Evolutionary conservation across 2,113 vertebrate genomes (phyloP), one percentile per base, ranked within the genome.

Genomic region (Lophura nycthemera): DNA sequence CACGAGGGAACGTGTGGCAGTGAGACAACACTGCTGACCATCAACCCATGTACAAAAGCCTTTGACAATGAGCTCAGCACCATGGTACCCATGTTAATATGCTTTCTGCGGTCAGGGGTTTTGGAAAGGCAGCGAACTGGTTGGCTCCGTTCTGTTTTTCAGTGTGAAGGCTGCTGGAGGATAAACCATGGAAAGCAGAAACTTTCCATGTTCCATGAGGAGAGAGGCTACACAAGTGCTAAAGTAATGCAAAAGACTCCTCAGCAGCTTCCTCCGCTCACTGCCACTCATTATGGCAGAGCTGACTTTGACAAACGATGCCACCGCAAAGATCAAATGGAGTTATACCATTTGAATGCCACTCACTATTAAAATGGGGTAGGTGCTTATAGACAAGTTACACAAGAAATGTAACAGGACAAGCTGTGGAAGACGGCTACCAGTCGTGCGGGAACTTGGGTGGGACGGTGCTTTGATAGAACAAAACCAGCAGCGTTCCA

Each of bases 401-500:
- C 88, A 95, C 92, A 7, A 88, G 90, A 95, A 94, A 88, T 45
- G 3, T 83, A 94, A 94, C 79, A 96, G 83, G 89, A 75, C 52
- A 72, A 54, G 73, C 69, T 72, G 59, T 4, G 45, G 64, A 67
- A 90, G 76, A 75, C 79, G 93, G 48, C 75, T 74, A 83, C 60
- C 42, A 30, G 29, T 42, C 69, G 64, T 67, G 61, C 65, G 70
- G 75, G 88, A 93, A 86, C 85, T 38, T 29, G 54, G 48, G 32
- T 1, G 17, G 36, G 79, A 78, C 48, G 67, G 17, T 36, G 34
- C 71, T 91, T 85, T 77, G 82, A 59, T 27, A 43, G 11, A 29
- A 36, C 50, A 29, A 13, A 75, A 66, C 60, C 30, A 89, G 54
- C 60, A 85, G 27, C 82, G 22, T 60, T 76, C 77, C 89, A 83